Base-by-base conservation (phyloP, 2,113 vertebrate species). In the Aspiorhynchus laticeps region DNA sequence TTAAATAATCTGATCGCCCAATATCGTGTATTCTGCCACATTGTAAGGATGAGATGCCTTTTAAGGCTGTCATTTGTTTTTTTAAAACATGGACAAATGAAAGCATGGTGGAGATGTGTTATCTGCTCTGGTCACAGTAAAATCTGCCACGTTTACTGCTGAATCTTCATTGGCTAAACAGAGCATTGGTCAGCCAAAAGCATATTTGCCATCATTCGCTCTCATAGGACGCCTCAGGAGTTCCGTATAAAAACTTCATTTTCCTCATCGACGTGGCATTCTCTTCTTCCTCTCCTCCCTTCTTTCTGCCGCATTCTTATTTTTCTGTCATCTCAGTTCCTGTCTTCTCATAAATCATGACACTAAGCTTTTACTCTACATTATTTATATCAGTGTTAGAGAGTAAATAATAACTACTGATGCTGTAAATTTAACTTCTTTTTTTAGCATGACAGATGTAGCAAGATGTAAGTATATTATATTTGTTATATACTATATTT, bases 231-330 rank as follows among this genome's bases (percentile, higher is more conserved):
- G 28, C 28, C 24, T 28, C 15, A 38, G 14, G 43, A 67, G 15
- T 21, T 28, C 12, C 7, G 1, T 43, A 80, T 41, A 26, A 86
- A 36, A 53, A 79, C 1, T n/a, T 38, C 0, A 63, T 36, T 53
- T 85, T 21, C 76, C 43, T 4, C 33, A 21, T 80, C 43, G 51
- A 79, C 61, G 69, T 53, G 82, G 82, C 82, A n/a, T 41, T 8
- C 8, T 63, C 26, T n/a, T 36, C 28, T 26, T 56, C 36, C 41
- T 33, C 26, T 41, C 7, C 21, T 74, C 15, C n/a, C 14, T 61
- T 85, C 5, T 31, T 43, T 56, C 46, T 79, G 7, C 53, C 2
- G 51, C 51, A 38, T 24, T 36, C 33, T 59, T 36, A 21, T 11
- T 19, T n/a, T 26, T 38, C 17, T 43, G 33, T 6, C 24, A 5